Base-by-base conservation (phyloP, 1,140 invertebrate genomes). In the Adelges cooleyi region DNA sequence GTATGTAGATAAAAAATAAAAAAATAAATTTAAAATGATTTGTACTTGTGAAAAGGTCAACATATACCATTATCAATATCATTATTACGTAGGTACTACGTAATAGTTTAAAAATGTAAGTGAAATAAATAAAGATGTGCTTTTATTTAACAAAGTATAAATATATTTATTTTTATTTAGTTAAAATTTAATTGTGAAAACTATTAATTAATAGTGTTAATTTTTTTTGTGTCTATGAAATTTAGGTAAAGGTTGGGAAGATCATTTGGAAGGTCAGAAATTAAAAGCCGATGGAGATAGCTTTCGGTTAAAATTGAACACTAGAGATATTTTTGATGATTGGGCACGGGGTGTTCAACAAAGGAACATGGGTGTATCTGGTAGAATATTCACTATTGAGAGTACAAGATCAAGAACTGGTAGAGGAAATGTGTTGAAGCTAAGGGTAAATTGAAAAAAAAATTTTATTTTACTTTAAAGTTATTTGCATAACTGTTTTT, bases 191-290 rank as follows among this genome's bases (percentile, higher is more conserved):
- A n/a, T n/a, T n/a, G n/a, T n/a, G n/a, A n/a, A n/a, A n/a, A n/a
- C n/a, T n/a, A n/a, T n/a, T 33, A 33, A 33, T 33, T 33, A 33
- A 33, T 6, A 11, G 29, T 33, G 5, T 33, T 33, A 33, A n/a
- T n/a, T 33, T 33, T 33, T 6, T 6, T 11, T 33, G 29, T 33
- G 5, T 5, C 11, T 33, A 33, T 33, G 11, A 5, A 33, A 6
- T 33, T 33, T 29, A 86, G 86, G 93, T 13, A 95, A 96, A 78
- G 95, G 93, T 33, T 99, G 97, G 97, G 95, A 98, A 75, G 95
- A 93, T 72, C 95, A 99, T 75, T 94, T 98, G 25, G 97, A 99
- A 76, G 96, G 97, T 51, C 93, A 98, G 74, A 96, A 98, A 74
- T 77, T 99, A 44, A 99, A 99, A 78, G 89, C 86, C 9, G 95